These are phyloP conservation scores for Catharus bicknelli DNA, from an alignment of 2,113 vertebrate species.

Conservation along the genomic window DNA sequence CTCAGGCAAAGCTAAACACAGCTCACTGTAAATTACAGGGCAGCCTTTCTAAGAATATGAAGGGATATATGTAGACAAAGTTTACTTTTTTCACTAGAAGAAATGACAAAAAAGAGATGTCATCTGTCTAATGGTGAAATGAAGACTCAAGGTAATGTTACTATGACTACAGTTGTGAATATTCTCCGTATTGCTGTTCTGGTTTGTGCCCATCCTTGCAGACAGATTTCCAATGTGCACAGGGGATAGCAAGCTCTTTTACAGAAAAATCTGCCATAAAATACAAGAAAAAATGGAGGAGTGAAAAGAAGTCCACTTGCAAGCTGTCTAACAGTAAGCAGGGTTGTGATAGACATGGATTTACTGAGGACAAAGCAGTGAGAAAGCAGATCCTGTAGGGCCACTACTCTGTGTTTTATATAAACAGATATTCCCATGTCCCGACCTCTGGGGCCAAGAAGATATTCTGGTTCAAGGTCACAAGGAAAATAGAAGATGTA, in stretches of 20 bases:
- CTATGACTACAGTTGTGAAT: background rate
- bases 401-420: background rate
- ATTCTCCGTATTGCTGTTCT: rapidly evolving
- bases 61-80: background rate
- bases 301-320: background rate
- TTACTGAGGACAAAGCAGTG: background rate
- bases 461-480: background rate
- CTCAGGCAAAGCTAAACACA: slow-evolving; percentile 31
- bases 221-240: background rate
- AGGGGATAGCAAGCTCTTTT: background rate
- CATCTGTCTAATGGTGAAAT: background rate
- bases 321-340: background rate
- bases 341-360: background rate
- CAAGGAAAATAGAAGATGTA: background rate
- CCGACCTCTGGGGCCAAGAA: background rate
- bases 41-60: background rate
- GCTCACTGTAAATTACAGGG: slow-evolving; percentile 34
- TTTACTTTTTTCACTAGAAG: background rate
- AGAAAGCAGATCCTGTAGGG: background rate
- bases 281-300: background rate
- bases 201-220: background rate
- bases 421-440: background rate
- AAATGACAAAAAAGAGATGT: background rate
- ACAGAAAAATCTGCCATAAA: background rate
- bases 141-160: background rate